Conservation (phyloP, 1,140 invertebrate genomes). For the Forficula auricularia region DNA sequence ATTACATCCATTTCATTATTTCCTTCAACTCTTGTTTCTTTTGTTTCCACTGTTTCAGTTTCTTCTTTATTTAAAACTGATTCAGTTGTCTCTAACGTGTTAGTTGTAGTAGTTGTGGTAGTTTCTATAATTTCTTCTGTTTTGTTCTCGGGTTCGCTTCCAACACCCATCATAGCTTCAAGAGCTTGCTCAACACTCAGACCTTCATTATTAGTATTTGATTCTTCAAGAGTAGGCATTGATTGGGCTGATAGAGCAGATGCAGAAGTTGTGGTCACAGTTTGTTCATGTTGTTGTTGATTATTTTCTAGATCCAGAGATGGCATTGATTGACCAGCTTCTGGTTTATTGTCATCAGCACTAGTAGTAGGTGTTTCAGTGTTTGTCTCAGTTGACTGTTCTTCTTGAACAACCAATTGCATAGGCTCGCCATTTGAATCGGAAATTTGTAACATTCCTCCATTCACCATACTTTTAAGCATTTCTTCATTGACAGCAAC, state of each 20-base stretch:
- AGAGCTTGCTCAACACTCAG: conserved; percentile 10
- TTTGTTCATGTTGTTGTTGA: background rate
- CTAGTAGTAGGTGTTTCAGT: too few relatives aligned
- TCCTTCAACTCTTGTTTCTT: background rate
- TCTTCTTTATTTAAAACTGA: background rate
- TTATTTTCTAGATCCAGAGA: background rate
- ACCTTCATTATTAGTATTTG: background rate
- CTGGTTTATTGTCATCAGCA: background rate
- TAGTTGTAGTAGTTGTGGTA: background rate
- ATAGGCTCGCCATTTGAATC: background rate
- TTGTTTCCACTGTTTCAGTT: background rate
- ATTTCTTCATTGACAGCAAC: conserved; percentile 36
- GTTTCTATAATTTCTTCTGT: background rate
- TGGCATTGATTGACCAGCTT: background rate
- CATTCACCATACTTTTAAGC: conserved; percentile 32
- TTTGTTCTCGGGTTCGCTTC: conserved; percentile 2
- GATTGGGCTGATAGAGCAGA: too few relatives aligned
- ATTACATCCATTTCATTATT: too few relatives aligned
- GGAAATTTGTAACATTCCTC: conserved; percentile 16
- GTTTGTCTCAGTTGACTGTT: background rate
- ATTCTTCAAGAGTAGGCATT: too few relatives aligned
- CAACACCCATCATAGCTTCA: conserved; percentile 14
- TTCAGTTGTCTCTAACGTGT: background rate
- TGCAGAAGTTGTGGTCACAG: background rate
- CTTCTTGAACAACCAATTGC: conserved; percentile 9